Evolutionary conservation across 2,113 vertebrate genomes (phyloP).

Genomic region (Dasypus novemcinctus): DNA sequence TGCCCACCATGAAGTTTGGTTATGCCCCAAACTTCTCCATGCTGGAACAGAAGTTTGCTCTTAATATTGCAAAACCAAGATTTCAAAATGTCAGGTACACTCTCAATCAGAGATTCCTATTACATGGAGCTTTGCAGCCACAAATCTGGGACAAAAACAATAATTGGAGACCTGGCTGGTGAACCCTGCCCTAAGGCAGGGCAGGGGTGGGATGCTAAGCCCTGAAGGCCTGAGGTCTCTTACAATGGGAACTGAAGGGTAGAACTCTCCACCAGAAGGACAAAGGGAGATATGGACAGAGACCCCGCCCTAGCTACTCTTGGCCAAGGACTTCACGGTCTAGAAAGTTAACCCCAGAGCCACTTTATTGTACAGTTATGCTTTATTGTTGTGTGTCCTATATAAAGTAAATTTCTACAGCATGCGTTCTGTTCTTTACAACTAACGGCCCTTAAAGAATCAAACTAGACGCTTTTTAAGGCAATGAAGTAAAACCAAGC

Average conservation of each 20-base stretch:
- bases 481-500: not conserved
- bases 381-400: not conserved
- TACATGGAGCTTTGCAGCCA: not conserved
- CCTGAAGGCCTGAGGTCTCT: not conserved
- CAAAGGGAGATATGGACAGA: not conserved
- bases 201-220: not conserved
- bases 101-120: not conserved
- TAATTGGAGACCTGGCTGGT: not conserved
- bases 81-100: not conserved
- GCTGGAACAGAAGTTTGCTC: not conserved
- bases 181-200: not conserved
- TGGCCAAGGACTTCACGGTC: not conserved
- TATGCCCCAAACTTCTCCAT: not conserved
- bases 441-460: not conserved
- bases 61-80: not conserved
- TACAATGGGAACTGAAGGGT: too few species aligned
- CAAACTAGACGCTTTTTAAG: not conserved
- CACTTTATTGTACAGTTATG: accelerated
- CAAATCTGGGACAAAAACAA: not conserved
- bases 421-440: not conserved
- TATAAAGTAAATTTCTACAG: not conserved
- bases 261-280: not conserved
- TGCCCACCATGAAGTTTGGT: not conserved
- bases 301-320: not conserved
- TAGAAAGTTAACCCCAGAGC: not conserved